Evolutionary conservation across 2,797 vertebrate genomes (phyloP).

Genomic region (Phoxinus dragarum): DNA sequence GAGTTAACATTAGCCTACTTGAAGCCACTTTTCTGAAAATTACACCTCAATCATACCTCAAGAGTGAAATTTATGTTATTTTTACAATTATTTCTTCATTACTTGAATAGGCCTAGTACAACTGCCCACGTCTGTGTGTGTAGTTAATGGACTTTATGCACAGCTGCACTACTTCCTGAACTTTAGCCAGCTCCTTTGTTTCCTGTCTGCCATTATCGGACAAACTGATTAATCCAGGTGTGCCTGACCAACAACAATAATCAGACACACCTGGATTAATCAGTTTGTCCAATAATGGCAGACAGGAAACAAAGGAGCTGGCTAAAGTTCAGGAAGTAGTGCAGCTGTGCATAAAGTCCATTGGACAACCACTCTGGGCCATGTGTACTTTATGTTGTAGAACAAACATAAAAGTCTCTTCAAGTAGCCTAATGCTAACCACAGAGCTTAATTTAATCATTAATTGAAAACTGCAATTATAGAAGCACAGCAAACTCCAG

Average conservation of each 20-base stretch:
- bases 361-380: neutral
- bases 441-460: neutral
- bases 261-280: too few species aligned
- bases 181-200: too few species aligned
- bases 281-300: too few species aligned
- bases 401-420: slow-evolving; percentile 8
- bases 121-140: neutral
- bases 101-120: too few species aligned
- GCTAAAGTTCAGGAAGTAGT: too few species aligned
- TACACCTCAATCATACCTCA: neutral
- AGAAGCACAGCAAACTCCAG: neutral
- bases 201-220: too few species aligned
- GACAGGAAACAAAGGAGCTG: too few species aligned
- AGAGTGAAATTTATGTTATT: neutral
- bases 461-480: neutral
- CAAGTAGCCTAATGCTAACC: neutral
- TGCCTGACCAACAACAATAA: too few species aligned
- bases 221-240: too few species aligned
- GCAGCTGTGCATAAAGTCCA: too few species aligned
- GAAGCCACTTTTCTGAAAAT: neutral
- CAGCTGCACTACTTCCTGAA: too few species aligned
- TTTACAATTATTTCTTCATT: neutral
- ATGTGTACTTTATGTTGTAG: neutral
- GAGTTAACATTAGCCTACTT: neutral
- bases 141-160: neutral